Conservation (phyloP, 2,797 vertebrate species). For the Dallia pectoralis region DNA sequence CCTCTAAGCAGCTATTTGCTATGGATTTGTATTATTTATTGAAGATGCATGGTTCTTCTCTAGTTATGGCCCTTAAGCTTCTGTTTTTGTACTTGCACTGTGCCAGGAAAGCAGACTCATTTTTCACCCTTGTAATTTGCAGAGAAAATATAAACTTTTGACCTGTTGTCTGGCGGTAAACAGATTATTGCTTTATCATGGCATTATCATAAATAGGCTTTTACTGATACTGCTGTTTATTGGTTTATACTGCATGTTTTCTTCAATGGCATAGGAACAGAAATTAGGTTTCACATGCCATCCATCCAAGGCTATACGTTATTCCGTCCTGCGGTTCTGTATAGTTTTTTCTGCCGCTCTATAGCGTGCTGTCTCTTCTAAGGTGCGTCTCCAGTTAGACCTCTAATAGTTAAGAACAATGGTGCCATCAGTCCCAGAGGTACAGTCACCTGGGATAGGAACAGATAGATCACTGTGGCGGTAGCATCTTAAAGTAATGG, state of each 20-base stretch:
- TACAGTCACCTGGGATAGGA: conserved; percentile 4
- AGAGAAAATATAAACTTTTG: conserved; percentile 3
- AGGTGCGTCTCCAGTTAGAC: conserved; percentile 1
- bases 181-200: neutral
- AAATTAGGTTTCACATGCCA: neutral
- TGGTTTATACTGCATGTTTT: neutral
- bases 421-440: conserved; percentile 11
- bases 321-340: neutral
- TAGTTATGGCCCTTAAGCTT: neutral
- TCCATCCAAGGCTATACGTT: neutral
- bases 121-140: conserved; percentile 2
- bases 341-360: neutral
- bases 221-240: neutral
- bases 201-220: conserved; percentile 12
- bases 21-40: conserved; percentile 21
- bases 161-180: conserved; percentile 3
- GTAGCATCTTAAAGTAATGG: conserved; percentile 54
- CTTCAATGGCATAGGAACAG: neutral
- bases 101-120: neutral
- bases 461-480: conserved; percentile 33
- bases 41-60: conserved; percentile 4
- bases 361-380: neutral
- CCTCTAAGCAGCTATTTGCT: conserved; percentile 13
- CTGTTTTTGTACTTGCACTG: neutral
- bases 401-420: conserved; percentile 27